Percentiles rank a stretch among this genome's conserved stretches.
These are phyloP conservation scores for Micronisus gabar DNA, from an alignment of 2,113 vertebrate species.

Conservation along the genomic window DNA sequence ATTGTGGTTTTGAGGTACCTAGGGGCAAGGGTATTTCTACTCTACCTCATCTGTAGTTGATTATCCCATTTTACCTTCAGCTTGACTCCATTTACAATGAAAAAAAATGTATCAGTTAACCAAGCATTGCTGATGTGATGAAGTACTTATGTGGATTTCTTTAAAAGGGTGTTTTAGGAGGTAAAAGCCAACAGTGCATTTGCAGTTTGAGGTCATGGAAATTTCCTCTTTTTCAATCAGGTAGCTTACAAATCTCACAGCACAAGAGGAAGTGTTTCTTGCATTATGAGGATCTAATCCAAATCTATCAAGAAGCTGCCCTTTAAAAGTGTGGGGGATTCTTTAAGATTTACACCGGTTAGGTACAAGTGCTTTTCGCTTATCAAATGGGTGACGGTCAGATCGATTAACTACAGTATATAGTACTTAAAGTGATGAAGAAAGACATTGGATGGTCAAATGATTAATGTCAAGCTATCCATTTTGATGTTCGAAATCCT, in stretches of 20 bases:
- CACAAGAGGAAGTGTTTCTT: neutral
- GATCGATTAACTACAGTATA: conserved; percentile 47
- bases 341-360: neutral
- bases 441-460: conserved; percentile 38
- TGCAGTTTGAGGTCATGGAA: neutral
- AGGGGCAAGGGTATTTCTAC: conserved; percentile 24
- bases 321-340: neutral
- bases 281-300: neutral
- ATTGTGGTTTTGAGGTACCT: conserved; percentile 15
- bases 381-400: conserved; percentile 9
- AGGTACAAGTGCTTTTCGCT: neutral
- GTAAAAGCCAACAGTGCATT: neutral
- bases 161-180: conserved; percentile 1
- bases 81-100: conserved; percentile 38
- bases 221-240: neutral
- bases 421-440: conserved; percentile 51
- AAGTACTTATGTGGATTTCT: neutral
- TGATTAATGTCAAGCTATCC: conserved; percentile 39
- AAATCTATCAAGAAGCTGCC: neutral
- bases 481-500: conserved; percentile 19
- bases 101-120: neutral
- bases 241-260: neutral
- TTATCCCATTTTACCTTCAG: conserved; percentile 44
- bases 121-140: conserved; percentile 26
- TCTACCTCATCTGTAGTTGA: conserved; percentile 30